These are phyloP conservation scores for Otolemur crassicaudatus DNA, from an alignment of 2,797 vertebrate genomes.

Conservation along the genomic window DNA sequence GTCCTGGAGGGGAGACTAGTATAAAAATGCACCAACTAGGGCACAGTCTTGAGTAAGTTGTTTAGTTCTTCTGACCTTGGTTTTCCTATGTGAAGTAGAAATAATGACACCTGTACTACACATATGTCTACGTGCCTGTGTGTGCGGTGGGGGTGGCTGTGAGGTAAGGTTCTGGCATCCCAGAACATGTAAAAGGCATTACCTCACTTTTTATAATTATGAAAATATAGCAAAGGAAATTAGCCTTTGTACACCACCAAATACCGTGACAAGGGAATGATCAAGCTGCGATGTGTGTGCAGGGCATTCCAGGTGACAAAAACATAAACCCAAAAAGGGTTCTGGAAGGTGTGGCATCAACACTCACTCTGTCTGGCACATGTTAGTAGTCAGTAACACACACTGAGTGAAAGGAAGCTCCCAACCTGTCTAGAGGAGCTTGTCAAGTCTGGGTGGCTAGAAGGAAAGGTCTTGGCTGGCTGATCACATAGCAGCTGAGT, in stretches of 20 bases:
- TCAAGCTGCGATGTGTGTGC: background rate
- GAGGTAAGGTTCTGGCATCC: background rate
- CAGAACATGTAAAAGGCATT: background rate
- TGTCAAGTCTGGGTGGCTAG: background rate
- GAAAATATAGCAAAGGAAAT: no score
- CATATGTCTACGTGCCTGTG: fast-evolving
- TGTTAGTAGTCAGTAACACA: background rate
- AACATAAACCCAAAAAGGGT: background rate
- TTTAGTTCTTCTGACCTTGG: background rate
- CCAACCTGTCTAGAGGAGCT: background rate
- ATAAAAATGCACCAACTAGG: background rate
- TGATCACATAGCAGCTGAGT: background rate
- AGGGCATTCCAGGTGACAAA: background rate
- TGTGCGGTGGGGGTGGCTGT: background rate
- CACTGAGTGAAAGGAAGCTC: background rate
- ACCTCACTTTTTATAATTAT: no score
- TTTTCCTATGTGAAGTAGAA: background rate
- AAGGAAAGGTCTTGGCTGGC: background rate
- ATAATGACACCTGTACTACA: background rate
- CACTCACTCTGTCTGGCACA: background rate
- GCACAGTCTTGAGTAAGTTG: background rate
- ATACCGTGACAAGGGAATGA: background rate
- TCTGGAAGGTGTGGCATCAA: background rate
- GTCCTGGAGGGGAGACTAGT: background rate
- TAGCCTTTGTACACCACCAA: no score